phyloP scores from a whole-genome alignment of 1,140 invertebrate genomes.

The Archegozetes longisetosus region DNA sequence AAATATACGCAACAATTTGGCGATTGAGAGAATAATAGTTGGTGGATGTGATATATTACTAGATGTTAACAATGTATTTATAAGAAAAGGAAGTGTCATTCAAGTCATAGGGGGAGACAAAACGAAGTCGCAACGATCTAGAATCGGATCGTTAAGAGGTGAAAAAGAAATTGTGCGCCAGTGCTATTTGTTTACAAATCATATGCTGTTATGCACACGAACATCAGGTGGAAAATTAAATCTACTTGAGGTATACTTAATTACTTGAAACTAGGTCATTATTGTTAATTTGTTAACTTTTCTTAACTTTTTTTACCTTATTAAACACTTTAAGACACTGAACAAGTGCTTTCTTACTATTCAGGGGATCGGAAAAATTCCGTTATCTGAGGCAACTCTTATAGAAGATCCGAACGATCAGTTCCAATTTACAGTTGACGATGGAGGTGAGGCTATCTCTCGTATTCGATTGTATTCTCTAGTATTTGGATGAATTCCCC shows the following conservation, averaged over 20 bases:
- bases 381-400: slow-evolving; percentile 62
- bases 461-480: background rate
- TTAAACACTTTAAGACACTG: too few relatives aligned
- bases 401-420: slow-evolving; percentile 49
- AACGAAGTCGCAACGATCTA: slow-evolving; percentile 38
- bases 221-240: slow-evolving; percentile 68
- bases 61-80: slow-evolving; percentile 75
- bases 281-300: background rate
- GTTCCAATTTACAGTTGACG: slow-evolving; percentile 35
- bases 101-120: slow-evolving; percentile 28
- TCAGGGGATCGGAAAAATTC: slow-evolving; percentile 55
- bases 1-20: slow-evolving; percentile 78
- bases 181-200: slow-evolving; percentile 75
- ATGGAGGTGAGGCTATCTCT: slow-evolving; percentile 23
- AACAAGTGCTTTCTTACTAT: slow-evolving; percentile 1
- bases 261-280: background rate
- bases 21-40: slow-evolving; percentile 84
- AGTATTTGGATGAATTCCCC: too few relatives aligned
- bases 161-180: slow-evolving; percentile 58
- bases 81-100: slow-evolving; percentile 47
- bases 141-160: slow-evolving; percentile 44
- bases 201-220: slow-evolving; percentile 60
- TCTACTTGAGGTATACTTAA: slow-evolving; percentile 50
- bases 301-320: too few relatives aligned
- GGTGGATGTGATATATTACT: slow-evolving; percentile 85